Conservation (phyloP, 2,888 invertebrate species). For the Sinohyriopsis cumingii region DNA sequence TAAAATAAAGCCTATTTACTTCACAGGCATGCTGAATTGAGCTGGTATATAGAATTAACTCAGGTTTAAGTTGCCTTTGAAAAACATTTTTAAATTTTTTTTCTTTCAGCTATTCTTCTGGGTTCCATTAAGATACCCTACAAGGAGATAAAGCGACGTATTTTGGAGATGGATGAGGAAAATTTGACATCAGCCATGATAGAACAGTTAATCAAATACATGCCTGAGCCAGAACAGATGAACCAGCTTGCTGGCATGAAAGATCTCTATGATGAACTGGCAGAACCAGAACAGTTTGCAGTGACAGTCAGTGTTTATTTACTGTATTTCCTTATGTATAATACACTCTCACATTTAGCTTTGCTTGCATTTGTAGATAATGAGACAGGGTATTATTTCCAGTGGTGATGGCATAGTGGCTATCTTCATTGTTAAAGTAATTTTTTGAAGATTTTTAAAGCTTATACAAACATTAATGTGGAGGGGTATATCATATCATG, state of each 20-base stretch:
- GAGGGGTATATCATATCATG: too few relatives aligned
- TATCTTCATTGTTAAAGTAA: neutral
- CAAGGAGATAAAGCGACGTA: slow-evolving; percentile 79
- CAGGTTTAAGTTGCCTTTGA: neutral
- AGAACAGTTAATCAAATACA: slow-evolving; percentile 90
- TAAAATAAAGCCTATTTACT: too few relatives aligned
- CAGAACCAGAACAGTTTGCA: slow-evolving; percentile 95
- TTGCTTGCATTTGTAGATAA: too few relatives aligned
- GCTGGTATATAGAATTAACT: neutral
- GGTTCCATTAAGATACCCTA: slow-evolving; percentile 75
- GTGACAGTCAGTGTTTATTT: slow-evolving; percentile 76
- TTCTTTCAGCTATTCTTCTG: slow-evolving; percentile 72
- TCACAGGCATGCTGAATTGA: too few relatives aligned
- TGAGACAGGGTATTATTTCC: too few relatives aligned
- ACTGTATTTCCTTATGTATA: slow-evolving; percentile 1
- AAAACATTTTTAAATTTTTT: neutral
- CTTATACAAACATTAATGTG: too few relatives aligned
- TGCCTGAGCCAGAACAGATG: slow-evolving; percentile 90
- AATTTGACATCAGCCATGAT: slow-evolving; percentile 89
- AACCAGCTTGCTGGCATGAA: slow-evolving; percentile 87
- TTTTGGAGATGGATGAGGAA: slow-evolving; percentile 89
- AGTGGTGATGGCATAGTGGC: neutral
- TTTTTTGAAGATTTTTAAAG: neutral
- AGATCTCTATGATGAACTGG: slow-evolving; percentile 81
- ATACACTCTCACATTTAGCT: neutral